Percentiles rank a stretch among this genome's conserved stretches.
phyloP scores from a whole-genome alignment of 35 echinoderm and acorn worm genomes.

The Lytechinus pictus region DNA sequence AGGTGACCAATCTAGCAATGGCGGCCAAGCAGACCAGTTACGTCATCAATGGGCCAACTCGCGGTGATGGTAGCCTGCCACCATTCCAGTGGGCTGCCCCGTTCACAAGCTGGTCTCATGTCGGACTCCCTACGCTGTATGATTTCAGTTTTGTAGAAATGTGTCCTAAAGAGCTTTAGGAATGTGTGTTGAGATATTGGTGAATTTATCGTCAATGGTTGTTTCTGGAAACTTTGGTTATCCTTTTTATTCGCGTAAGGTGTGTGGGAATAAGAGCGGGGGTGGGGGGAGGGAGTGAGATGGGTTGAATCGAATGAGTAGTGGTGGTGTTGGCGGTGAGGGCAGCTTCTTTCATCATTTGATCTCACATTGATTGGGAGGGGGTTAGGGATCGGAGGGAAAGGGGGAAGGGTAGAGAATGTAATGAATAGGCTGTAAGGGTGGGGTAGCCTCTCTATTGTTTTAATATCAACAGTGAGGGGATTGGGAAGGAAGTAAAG shows the following conservation, averaged over 20 bases:
- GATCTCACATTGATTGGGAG: too few species aligned
- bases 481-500: too few species aligned
- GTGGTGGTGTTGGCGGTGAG: too few species aligned
- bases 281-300: too few species aligned
- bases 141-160: slow-evolving; percentile 81
- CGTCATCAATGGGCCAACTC: slow-evolving; percentile 85
- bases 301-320: too few species aligned
- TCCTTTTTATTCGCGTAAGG: neutral
- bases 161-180: slow-evolving; percentile 65
- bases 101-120: slow-evolving; percentile 62
- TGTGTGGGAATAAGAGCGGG: too few species aligned
- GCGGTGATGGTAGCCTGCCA: slow-evolving; percentile 58
- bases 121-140: slow-evolving; percentile 76
- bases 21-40: slow-evolving; percentile 45
- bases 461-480: too few species aligned
- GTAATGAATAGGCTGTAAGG: too few species aligned
- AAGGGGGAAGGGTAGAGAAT: too few species aligned
- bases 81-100: slow-evolving; percentile 71
- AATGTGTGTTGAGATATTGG: neutral
- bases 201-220: neutral
- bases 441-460: too few species aligned
- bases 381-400: too few species aligned
- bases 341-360: too few species aligned
- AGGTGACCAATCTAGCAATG: slow-evolving; percentile 86
- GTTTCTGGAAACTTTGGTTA: neutral